phyloP scores from a whole-genome alignment of 2,888 invertebrate genomes.

The Luperina testacea region DNA sequence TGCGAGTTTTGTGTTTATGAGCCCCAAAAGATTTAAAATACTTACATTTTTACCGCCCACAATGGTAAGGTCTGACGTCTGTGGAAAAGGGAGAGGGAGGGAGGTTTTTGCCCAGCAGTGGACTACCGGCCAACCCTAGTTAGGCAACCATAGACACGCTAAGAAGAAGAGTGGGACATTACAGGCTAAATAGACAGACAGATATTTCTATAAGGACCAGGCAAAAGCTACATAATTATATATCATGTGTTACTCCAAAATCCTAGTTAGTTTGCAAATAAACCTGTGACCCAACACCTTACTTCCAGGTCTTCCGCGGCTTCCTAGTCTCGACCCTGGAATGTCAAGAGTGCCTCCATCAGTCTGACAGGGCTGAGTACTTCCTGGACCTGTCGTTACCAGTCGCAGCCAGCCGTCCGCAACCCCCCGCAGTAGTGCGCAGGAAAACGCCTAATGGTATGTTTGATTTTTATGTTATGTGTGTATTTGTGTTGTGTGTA shows the following conservation, averaged over 20 bases:
- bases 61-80: not conserved
- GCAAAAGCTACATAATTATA: not conserved
- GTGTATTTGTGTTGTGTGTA: slow-evolving; percentile 17
- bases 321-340: slow-evolving; percentile 96
- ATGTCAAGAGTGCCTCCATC: slow-evolving; percentile 96
- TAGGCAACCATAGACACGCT: not conserved
- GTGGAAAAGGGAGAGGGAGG: not conserved
- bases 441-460: slow-evolving; percentile 88
- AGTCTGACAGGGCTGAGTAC: slow-evolving; percentile 96
- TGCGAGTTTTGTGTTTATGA: slow-evolving; percentile 23
- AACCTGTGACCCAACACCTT: not conserved
- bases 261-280: not conserved
- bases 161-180: not conserved
- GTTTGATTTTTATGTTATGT: not conserved
- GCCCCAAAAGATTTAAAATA: not conserved
- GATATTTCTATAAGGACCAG: not conserved
- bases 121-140: not conserved
- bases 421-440: slow-evolving; percentile 91
- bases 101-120: too few species aligned
- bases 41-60: not conserved
- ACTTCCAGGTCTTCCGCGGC: slow-evolving; percentile 95
- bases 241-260: not conserved
- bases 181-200: not conserved
- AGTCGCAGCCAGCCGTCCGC: slow-evolving; percentile 93
- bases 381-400: slow-evolving; percentile 99